phyloP scores from a whole-genome alignment of 2,888 invertebrate genomes.

The Plemyria rubiginata region DNA sequence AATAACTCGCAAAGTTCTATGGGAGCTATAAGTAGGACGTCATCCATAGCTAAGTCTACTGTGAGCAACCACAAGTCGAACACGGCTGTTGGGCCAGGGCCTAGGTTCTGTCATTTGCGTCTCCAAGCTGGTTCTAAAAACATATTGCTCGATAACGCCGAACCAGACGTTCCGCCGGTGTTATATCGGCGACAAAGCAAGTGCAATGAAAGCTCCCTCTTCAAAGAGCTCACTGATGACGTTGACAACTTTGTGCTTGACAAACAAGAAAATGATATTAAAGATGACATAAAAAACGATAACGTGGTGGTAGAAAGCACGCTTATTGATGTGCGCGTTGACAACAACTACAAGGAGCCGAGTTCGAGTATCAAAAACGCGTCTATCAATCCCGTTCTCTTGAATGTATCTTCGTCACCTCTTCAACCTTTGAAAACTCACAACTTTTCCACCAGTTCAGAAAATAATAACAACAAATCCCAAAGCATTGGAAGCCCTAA shows the following conservation, averaged over 20 bases:
- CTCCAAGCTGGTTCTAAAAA: constrained; percentile 92
- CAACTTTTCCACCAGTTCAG: constrained; percentile 73
- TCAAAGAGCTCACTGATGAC: constrained; percentile 75
- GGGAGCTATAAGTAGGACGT: constrained; percentile 77
- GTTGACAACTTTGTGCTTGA: constrained; percentile 71
- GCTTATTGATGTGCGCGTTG: constrained; percentile 77
- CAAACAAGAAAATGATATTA: constrained; percentile 60
- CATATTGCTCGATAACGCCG: constrained; percentile 91
- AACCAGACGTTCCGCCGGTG: constrained; percentile 89
- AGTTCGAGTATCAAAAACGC: constrained; percentile 58
- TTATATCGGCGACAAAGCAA: constrained; percentile 87
- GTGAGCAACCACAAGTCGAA: constrained; percentile 80
- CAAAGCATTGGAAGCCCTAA: constrained; percentile 69
- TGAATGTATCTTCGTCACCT: constrained; percentile 79
- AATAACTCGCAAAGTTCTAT: constrained; percentile 78
- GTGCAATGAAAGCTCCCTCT: constrained; percentile 75
- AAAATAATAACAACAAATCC: constrained; percentile 72
- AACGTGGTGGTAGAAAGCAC: constrained; percentile 75
- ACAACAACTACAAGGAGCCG: constrained; percentile 72
- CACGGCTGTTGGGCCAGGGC: constrained; percentile 85
- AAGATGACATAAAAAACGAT: constrained; percentile 67
- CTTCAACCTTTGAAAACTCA: constrained; percentile 79
- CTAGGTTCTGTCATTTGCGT: constrained; percentile 90
- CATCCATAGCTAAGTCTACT: constrained; percentile 79
- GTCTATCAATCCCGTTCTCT: constrained; percentile 71